A percentile compares a stretch with the other conserved stretches of the same genome.
These are phyloP conservation scores for Agraylea sexmaculata DNA, from an alignment of 1,140 invertebrate genomes.

Conservation along the genomic window DNA sequence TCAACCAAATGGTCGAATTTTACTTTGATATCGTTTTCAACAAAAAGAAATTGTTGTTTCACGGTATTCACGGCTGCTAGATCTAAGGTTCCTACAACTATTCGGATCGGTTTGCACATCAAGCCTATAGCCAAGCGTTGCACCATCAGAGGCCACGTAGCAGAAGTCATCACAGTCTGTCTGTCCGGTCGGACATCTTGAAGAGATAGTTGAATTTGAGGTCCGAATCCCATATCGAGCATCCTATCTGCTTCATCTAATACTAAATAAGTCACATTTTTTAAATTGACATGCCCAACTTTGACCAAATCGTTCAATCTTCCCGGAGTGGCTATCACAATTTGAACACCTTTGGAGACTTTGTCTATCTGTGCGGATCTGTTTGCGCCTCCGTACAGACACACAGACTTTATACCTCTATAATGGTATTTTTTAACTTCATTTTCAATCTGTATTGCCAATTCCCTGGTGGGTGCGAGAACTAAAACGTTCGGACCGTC, in stretches of 20 bases:
- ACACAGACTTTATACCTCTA: constrained; percentile 70
- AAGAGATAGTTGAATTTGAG: constrained; percentile 73
- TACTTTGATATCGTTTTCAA: constrained; percentile 48
- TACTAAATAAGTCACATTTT: constrained; percentile 75
- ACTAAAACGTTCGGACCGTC: constrained; percentile 75
- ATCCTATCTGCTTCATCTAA: constrained; percentile 86
- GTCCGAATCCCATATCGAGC: constrained; percentile 80
- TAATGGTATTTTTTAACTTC: constrained; percentile 83
- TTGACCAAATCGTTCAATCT: constrained; percentile 69
- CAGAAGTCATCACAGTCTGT: constrained; percentile 77
- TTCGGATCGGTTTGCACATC: constrained; percentile 78
- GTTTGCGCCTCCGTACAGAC: constrained; percentile 76
- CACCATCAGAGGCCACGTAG: constrained; percentile 81
- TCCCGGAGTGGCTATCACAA: constrained; percentile 84
- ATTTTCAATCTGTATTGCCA: constrained; percentile 82
- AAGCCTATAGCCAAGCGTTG: constrained; percentile 70
- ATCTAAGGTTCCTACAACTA: constrained; percentile 80
- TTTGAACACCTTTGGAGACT: constrained; percentile 65
- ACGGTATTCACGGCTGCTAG: constrained; percentile 75
- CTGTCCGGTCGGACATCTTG: constrained; percentile 65
- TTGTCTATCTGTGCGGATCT: constrained; percentile 60
- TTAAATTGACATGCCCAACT: constrained; percentile 53
- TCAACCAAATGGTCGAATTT: constrained; percentile 37
- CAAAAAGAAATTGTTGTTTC: constrained; percentile 58
- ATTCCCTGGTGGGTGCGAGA: constrained; percentile 80